Percentiles rank a stretch among this genome's conserved stretches.
phyloP scores from a whole-genome alignment of 2,113 vertebrate species.

The Pteruthius melanotis region DNA sequence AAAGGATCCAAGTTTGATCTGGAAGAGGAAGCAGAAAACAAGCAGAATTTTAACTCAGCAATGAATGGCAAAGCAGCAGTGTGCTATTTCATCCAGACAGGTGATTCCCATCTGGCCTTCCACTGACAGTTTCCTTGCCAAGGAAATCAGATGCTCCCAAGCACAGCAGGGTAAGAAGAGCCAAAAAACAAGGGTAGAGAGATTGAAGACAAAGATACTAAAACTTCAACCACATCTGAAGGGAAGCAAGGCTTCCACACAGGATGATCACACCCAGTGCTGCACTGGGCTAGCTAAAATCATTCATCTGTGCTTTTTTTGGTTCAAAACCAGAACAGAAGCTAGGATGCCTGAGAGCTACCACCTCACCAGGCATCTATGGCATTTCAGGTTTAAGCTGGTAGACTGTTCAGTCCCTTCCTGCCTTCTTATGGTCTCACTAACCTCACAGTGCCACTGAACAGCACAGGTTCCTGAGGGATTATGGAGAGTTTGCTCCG shows the following conservation, averaged over 20 bases:
- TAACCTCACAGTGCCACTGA: constrained; percentile 90
- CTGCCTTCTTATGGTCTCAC: not conserved
- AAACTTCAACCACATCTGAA: not conserved
- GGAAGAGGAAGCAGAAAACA: not conserved
- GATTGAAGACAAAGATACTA: not conserved
- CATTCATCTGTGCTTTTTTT: not conserved
- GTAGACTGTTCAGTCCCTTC: not conserved
- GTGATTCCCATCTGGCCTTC: not conserved
- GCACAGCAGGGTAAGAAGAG: not conserved
- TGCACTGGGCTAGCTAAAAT: not conserved
- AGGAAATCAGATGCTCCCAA: not conserved
- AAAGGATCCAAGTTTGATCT: constrained; percentile 93
- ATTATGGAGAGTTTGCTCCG: constrained; percentile 94
- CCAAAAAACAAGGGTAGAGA: not conserved
- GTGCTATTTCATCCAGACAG: not conserved
- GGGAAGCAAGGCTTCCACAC: not conserved
- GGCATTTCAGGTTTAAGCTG: not conserved
- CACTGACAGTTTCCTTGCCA: not conserved
- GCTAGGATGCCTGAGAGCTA: not conserved
- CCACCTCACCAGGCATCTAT: not conserved
- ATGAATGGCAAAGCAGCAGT: not conserved
- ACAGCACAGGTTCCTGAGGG: constrained; percentile 91
- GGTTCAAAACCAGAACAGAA: not conserved
- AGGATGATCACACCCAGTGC: not conserved
- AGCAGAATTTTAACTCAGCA: not conserved